Conservation (phyloP, 2,888 invertebrate species). For the Trissonchulus latispiculum region DNA sequence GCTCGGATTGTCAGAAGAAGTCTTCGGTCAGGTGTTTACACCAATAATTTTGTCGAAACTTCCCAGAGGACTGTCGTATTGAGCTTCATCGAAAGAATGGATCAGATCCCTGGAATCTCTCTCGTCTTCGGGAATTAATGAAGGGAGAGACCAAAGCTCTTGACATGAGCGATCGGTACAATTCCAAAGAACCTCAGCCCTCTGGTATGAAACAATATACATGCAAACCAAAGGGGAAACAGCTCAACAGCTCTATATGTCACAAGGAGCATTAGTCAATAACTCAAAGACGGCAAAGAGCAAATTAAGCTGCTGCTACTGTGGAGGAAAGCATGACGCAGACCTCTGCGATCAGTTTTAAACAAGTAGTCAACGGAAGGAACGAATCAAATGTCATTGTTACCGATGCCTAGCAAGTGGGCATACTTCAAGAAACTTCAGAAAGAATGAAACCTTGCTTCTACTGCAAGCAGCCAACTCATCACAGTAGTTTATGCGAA, state of each 20-base stretch:
- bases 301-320: background rate
- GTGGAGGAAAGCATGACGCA: background rate
- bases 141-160: background rate
- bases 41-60: conserved; percentile 11
- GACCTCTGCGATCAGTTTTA: background rate
- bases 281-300: background rate
- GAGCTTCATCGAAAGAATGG: background rate
- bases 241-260: background rate
- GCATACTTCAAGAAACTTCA: background rate
- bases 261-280: background rate
- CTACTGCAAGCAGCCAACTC: conserved; percentile 4
- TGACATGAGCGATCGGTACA: conserved; percentile 3
- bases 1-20: background rate
- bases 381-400: background rate
- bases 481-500: conserved; percentile 8
- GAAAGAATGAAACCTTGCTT: background rate
- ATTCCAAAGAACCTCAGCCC: background rate
- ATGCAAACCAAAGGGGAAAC: too few relatives aligned
- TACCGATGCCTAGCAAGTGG: conserved; percentile 1
- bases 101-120: background rate
- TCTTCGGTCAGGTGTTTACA: background rate
- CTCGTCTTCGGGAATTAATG: background rate
- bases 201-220: too few relatives aligned
- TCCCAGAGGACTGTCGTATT: background rate
- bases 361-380: background rate